These are phyloP conservation scores for Neomorphus geoffroyi DNA, from an alignment of 2,797 vertebrate species.

Conservation along the genomic window DNA sequence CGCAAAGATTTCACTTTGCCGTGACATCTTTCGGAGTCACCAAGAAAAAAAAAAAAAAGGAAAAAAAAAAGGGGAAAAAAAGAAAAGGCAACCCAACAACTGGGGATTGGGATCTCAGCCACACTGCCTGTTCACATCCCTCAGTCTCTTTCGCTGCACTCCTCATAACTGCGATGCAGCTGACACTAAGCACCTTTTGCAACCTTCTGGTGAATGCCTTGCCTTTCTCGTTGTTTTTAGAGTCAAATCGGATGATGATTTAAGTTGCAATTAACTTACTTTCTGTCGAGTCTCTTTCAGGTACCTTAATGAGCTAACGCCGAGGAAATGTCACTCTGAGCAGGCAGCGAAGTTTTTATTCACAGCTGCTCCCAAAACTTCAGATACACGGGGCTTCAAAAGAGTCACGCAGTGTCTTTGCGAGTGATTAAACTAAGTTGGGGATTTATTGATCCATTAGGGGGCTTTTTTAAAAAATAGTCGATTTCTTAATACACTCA, in stretches of 20 bases:
- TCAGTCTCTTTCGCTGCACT: background rate
- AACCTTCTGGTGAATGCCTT: background rate
- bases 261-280: constrained; percentile 24
- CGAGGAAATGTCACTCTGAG: background rate
- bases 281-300: constrained; percentile 3
- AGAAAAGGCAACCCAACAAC: background rate
- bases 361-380: background rate
- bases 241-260: background rate
- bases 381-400: background rate
- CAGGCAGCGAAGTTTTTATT: constrained; percentile 22
- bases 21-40: constrained; percentile 49
- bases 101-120: background rate
- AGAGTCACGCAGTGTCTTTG: background rate
- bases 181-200: background rate
- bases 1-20: constrained; percentile 57
- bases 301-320: background rate
- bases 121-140: background rate
- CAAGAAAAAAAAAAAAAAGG: background rate
- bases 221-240: background rate
- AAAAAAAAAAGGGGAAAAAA: fast-evolving
- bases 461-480: background rate
- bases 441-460: background rate
- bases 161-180: background rate
- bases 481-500: background rate
- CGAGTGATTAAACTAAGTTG: background rate